A percentile compares a stretch with the other conserved stretches of the same genome.
Evolutionary conservation across 2,797 vertebrate species (phyloP).

Genomic region (Hoplostethus mediterraneus): DNA sequence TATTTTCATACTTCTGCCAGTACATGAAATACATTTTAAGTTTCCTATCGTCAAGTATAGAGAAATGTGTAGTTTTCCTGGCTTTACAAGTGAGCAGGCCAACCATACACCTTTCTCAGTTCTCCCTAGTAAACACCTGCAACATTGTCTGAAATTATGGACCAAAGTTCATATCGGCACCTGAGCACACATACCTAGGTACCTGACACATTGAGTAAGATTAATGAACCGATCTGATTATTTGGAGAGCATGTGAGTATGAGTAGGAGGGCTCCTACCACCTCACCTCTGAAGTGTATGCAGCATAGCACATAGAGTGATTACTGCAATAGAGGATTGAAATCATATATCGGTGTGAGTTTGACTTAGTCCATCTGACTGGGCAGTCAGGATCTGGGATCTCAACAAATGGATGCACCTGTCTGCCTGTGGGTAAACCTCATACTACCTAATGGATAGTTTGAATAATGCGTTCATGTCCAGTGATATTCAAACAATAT

Average conservation of each 20-base stretch:
- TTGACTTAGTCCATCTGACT: too few relatives aligned
- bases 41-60: background rate
- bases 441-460: too few relatives aligned
- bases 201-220: constrained; percentile 21
- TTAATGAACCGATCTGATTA: background rate
- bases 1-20: constrained; percentile 1
- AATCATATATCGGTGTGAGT: too few relatives aligned
- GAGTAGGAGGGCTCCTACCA: background rate
- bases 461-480: too few relatives aligned
- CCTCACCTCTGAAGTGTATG: background rate
- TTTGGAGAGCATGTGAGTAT: constrained; percentile 11
- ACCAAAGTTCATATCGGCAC: constrained; percentile 36
- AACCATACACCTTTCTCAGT: constrained; percentile 14
- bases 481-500: too few relatives aligned
- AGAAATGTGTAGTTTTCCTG: background rate
- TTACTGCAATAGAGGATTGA: too few relatives aligned
- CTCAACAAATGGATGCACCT: too few relatives aligned
- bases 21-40: background rate
- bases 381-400: too few relatives aligned
- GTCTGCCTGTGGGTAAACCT: too few relatives aligned
- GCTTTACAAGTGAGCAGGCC: background rate
- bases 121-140: constrained; percentile 35
- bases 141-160: constrained; percentile 24
- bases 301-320: background rate
- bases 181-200: constrained; percentile 32